Evolutionary conservation across 92 coral and sea anemone species (phyloP).

Genomic region (Nematostella vectensis): DNA sequence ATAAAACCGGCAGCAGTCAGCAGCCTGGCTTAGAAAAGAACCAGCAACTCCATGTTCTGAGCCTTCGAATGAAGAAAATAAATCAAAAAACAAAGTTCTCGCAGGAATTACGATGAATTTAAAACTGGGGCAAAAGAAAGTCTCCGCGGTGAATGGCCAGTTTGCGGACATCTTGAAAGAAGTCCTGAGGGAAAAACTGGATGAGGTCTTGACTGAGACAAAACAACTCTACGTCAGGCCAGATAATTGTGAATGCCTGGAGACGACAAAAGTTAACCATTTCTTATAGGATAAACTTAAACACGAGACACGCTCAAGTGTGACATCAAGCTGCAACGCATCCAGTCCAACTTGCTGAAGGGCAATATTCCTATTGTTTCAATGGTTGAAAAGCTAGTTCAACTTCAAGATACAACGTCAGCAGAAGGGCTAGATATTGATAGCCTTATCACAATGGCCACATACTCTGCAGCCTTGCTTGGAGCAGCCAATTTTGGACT

Average conservation of each 20-base stretch:
- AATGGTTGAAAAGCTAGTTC: constrained; percentile 22
- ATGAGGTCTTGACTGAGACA: constrained; percentile 30
- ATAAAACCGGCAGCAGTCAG: too few relatives aligned
- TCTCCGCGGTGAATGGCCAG: constrained; percentile 31
- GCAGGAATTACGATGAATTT: constrained; percentile 30
- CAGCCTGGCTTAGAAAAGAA: too few relatives aligned
- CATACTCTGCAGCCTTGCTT: constrained; percentile 33
- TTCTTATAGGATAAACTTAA: constrained; percentile 44
- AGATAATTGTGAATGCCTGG: constrained; percentile 33
- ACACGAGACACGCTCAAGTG: constrained; percentile 12
- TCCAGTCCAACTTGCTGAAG: constrained; percentile 40
- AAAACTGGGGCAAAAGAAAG: constrained; percentile 23
- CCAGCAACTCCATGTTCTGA: too few relatives aligned
- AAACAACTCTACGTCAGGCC: constrained; percentile 25
- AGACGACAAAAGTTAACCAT: constrained; percentile 33
- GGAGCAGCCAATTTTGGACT: constrained; percentile 45
- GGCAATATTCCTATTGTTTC: constrained; percentile 31
- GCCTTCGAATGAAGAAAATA: background rate
- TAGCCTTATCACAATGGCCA: constrained; percentile 20
- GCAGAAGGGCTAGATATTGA: constrained; percentile 28
- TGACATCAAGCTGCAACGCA: constrained; percentile 31
- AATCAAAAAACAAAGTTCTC: constrained; percentile 3
- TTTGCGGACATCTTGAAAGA: constrained; percentile 18
- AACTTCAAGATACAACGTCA: constrained; percentile 29
- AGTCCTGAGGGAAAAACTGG: constrained; percentile 33